These are phyloP conservation scores for Propithecus perrieri DNA, from an alignment of 2,797 vertebrate genomes.

Conservation along the genomic window DNA sequence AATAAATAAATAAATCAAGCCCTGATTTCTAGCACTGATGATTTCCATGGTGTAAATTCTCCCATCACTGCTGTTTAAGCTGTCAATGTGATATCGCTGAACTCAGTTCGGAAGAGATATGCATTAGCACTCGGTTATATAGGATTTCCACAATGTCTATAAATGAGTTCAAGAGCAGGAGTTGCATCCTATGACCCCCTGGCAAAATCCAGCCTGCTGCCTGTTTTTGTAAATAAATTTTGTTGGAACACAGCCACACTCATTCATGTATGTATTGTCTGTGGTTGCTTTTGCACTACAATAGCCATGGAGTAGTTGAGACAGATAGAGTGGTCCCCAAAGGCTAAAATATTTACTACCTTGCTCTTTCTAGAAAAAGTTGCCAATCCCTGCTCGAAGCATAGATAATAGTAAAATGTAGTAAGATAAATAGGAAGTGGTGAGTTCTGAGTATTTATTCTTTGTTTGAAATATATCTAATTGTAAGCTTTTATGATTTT, in stretches of 20 bases:
- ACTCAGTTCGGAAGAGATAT: background rate
- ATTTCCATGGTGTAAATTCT: background rate
- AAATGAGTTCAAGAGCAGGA: background rate
- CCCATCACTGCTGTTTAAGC: background rate
- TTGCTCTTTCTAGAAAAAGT: slow-evolving; percentile 6
- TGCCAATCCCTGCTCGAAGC: background rate
- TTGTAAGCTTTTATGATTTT: background rate
- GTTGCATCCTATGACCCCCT: background rate
- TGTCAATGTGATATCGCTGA: background rate
- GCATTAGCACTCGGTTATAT: background rate
- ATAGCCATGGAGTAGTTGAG: background rate
- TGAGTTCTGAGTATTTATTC: background rate
- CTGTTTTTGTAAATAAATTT: slow-evolving; percentile 39
- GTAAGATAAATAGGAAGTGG: background rate
- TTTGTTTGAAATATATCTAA: background rate
- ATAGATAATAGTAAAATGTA: background rate
- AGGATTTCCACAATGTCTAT: background rate
- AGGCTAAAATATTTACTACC: background rate
- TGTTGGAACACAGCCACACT: background rate
- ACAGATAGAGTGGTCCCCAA: background rate
- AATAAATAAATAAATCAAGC: background rate
- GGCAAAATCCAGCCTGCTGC: background rate
- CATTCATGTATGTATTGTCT: background rate
- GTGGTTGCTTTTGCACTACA: background rate
- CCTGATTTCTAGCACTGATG: background rate